Percentiles rank a stretch among this genome's conserved stretches.
phyloP scores from a whole-genome alignment of 2,113 vertebrate genomes.

The Tauraco erythrolophus region DNA sequence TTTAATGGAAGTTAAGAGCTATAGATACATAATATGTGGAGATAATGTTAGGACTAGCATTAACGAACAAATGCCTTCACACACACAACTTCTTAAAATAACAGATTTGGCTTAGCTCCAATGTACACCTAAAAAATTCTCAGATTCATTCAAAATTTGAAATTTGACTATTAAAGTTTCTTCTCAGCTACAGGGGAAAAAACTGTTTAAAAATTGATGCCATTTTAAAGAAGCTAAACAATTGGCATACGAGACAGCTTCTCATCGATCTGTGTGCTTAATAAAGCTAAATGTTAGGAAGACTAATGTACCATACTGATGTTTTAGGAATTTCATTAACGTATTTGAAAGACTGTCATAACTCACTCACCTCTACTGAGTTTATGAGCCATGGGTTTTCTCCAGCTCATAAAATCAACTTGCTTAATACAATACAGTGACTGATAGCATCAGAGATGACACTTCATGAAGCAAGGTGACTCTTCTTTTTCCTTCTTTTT shows the following conservation, averaged over 20 bases:
- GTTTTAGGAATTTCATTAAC: constrained; percentile 80
- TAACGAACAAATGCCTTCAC: not conserved
- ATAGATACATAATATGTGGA: not conserved
- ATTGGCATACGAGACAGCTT: constrained; percentile 61
- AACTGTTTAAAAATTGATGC: not conserved
- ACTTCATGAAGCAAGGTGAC: constrained; percentile 76
- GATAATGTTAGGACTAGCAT: not conserved
- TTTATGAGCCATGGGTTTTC: constrained; percentile 80
- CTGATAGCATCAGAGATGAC: constrained; percentile 67
- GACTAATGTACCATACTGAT: constrained; percentile 81
- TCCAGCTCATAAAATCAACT: constrained; percentile 77
- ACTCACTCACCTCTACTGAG: constrained; percentile 79
- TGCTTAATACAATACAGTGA: constrained; percentile 65
- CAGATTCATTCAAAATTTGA: not conserved
- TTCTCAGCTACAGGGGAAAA: not conserved
- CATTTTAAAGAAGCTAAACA: constrained; percentile 67
- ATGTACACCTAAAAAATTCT: not conserved
- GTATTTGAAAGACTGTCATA: constrained; percentile 76
- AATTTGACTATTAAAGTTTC: not conserved
- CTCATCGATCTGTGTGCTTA: constrained; percentile 76
- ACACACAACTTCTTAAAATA: not conserved
- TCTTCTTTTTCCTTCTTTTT: not conserved
- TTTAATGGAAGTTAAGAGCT: not conserved
- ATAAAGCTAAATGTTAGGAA: constrained; percentile 80
- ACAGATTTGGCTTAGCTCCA: not conserved